Base-by-base conservation (phyloP, 2,113 vertebrate species). In the Calidris pugnax region DNA sequence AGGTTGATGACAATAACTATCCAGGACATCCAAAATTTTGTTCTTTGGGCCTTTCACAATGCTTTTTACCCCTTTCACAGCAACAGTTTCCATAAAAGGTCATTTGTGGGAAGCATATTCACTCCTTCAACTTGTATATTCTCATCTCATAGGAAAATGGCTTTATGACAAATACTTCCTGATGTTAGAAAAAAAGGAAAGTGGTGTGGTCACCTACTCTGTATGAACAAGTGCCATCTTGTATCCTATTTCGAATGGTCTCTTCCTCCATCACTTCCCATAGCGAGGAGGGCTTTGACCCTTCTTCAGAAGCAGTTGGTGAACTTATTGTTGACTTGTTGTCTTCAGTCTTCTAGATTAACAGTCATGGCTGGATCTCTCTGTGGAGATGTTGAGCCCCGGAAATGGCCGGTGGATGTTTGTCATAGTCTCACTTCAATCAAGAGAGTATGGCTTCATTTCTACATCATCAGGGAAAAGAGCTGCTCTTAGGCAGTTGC, bases 381-480 rank as follows among this genome's bases (percentile, higher is more conserved):
- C 0, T 20, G 53, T 1, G 10, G 53, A 17, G 53, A 1, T 76
- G 45, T 0, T 19, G 73, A 55, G 12, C 50, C 63, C 27, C 27
- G 32, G 43, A 4, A 72, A 17, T 14, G 2, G 8, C 69, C 37
- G 1, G 30, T 43, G 78, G 69, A 5, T 33, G 0, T 12, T 3
- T 56, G 56, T 43, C 26, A 5, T 3, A 3, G 51, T 35, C 56
- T 94, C 4, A 0, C 35, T 68, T 80, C 17, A 22, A 12, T 21
- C 4, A 3, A 5, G 67, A 39, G 67, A 56, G 67, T 0, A 10
- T 24, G 68, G 41, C 55, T 74, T 24, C 1, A 4, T 55, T 72
- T 50, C 39, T 37, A 0, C 2, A 1, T 63, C 80, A 7, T 45
- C 6, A 0, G 1, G 3, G 56, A 3, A 2, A 3, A 2, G 66